Base-by-base conservation (phyloP, 1,140 invertebrate species). In the Habropoda laboriosa region DNA sequence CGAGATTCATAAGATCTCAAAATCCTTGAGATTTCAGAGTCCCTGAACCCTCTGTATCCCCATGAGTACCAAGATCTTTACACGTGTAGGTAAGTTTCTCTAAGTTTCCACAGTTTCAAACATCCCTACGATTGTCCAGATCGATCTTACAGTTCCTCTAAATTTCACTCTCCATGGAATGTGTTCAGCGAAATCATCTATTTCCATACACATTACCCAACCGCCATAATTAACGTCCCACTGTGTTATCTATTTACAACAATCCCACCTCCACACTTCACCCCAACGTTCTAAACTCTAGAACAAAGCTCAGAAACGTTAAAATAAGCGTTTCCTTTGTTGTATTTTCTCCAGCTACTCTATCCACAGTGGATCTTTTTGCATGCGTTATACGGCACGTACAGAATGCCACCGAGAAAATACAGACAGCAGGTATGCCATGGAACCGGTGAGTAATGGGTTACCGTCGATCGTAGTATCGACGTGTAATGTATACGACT, bases 401-500 rank as follows among this genome's bases (percentile, higher is more conserved):
- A 38, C 10, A 12, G 42, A 32, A 73, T 47, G 64, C 67, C 16
- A 18, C n/a, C 24, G 21, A 58, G 64, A 47, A 67, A 77, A 60
- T 16, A 49, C 40, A 57, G 66, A 47, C 38, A 58, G 32, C 24
- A 47, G n/a, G 71, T 76, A 45, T 83, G 76, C 70, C 58, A 70
- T n/a, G 70, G 76, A 83, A 74, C 53, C 74, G 61, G 76, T 73
- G 58, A 75, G 71, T 57, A 83, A 75, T 60, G 79, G 67, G 80
- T 72, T 79, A 60, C 68, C 27, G 61, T 61, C 70, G 79, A 84
- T 78, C 61, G 67, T 13, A 35, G 72, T 84, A 86, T 81, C 78
- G 79, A 81, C 79, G 24, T 60, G 67, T 84, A 83, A 81, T 55
- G 58, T 79, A 78, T 77, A 77, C 64, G 79, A 84, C 80, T 87